Base-by-base conservation (phyloP, 1,140 invertebrate species). In the Rhagoletis zephyria region DNA sequence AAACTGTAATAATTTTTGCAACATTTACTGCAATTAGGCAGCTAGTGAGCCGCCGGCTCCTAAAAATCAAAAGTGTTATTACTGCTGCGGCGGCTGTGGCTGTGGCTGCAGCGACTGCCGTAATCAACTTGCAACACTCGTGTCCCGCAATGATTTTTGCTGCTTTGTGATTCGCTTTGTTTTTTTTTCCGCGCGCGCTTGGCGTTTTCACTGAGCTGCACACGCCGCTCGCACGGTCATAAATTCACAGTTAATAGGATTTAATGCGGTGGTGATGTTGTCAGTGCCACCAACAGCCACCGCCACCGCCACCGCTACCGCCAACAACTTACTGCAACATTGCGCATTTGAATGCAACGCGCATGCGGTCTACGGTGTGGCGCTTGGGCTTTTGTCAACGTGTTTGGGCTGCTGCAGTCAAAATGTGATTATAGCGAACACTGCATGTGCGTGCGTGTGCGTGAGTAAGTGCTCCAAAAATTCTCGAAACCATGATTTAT, bases 161-260 rank as follows among this genome's bases (percentile, higher is more conserved):
- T 81, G n/a, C 56, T 56, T 1, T 30, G 74, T 14, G 74, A 81
- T 81, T 81, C 56, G 74, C 45, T 51, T 42, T 63, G 9, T 63
- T 14, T n/a, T 48, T 45, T 51, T 12, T 74, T 5, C 16, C 40
- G 10, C 42, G 12, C 10, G 4, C 48, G 16, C 42, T 81, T 51
- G 19, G 16, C 48, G 16, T 81, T 81, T 81, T 56, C 30, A 56
- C 56, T 81, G n/a, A 59, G 74, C 56, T 81, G 74, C 48, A 81
- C 74, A 7, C 74, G 19, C n/a, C 74, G 48, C 40, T 59, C 42
- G 45, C 48, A 51, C 9, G 59, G 85, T 12, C 85, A 86, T 86
- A 86, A 86, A 86, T 86, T 65, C 85, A 86, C 85, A n/a, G 85
- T 86, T 86, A 86, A 63, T 86, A 86, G 59, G 85, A 86, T 86